Base-by-base conservation (phyloP, 2,888 invertebrate genomes). In the Phasia obesa region DNA sequence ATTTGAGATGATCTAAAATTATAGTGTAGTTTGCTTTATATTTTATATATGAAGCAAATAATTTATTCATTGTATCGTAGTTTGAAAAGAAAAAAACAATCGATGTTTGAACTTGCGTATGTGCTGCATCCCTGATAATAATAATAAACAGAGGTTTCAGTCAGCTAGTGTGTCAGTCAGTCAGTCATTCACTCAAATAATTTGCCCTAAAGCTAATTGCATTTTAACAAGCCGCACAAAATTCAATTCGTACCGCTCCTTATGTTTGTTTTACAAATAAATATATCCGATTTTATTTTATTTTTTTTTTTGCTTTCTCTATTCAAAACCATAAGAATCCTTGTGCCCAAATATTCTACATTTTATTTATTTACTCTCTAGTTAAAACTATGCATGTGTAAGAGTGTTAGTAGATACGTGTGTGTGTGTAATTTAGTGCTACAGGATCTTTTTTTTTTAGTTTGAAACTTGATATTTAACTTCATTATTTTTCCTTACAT, bases 171-270 rank as follows among this genome's bases (percentile, higher is more conserved):
- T 59, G 57, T 27, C 76, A 51, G 53, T 84, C 51, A 85, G 55
- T 25, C 76, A 51, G 51, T 84, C 57, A 85, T 55, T 84, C 64
- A 84, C 79, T 76, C 84, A 81, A 69, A 73, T 78, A 81, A 84
- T 84, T 84, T 85, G 89, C 90, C 86, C 88, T 81, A 82, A 69
- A 87, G 90, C 89, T 89, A 89, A 89, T 89, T 90, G 88, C 87
- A 86, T 88, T 88, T 87, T 88, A 89, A 89, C 90, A 90, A 89
- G 90, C 90, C 89, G 85, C 75, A 86, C 65, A 85, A 87, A 89
- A 89, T 88, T 88, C 87, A 87, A 89, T 89, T 89, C 88, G 86
- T 85, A 86, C 78, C 86, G 87, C 88, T 88, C 87, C 87, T 87
- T 87, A 86, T 88, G 87, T 84, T 84, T 85, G 53, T 67, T 81